Evolutionary conservation across 2,797 vertebrate species (phyloP).

Genomic region (Phrynocephalus forsythii): DNA sequence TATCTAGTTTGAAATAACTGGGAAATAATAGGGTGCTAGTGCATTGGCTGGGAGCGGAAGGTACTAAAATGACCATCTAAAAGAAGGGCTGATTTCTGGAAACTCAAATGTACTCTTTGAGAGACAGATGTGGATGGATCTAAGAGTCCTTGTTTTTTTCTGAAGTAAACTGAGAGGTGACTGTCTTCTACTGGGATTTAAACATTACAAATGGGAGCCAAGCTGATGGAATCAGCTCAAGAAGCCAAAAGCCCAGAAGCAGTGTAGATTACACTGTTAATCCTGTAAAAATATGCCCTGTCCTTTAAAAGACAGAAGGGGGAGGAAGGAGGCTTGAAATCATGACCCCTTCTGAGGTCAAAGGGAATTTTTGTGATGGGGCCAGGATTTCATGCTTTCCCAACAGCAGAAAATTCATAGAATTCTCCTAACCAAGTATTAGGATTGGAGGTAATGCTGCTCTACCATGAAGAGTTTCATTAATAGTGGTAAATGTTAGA

Average conservation of each 20-base stretch:
- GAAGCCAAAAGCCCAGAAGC: slow-evolving; percentile 28
- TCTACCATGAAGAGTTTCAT: not conserved
- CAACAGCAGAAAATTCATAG: slow-evolving; percentile 22
- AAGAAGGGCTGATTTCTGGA: not conserved
- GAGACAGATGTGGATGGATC: not conserved
- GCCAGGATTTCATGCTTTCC: slow-evolving; percentile 24
- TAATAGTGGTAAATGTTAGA: not conserved
- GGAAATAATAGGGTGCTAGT: not conserved
- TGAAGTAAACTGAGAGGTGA: slow-evolving; percentile 16
- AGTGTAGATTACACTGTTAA: slow-evolving; percentile 45
- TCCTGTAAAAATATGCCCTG: slow-evolving; percentile 38
- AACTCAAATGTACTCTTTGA: not conserved
- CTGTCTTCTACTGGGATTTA: slow-evolving; percentile 37
- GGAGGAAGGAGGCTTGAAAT: not conserved
- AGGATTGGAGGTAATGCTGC: not conserved
- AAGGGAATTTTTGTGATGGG: slow-evolving; percentile 26
- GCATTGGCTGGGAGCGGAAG: not conserved
- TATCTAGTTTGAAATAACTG: not conserved
- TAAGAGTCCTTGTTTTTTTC: not conserved
- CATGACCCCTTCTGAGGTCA: slow-evolving; percentile 20
- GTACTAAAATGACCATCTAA: not conserved
- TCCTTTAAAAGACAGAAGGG: slow-evolving; percentile 36
- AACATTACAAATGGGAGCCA: slow-evolving; percentile 40
- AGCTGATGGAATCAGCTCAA: slow-evolving; percentile 36
- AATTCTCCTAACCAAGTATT: slow-evolving; percentile 21